Evolutionary conservation across 2,888 invertebrate species (phyloP).

Genomic region (Xestoiulus laeticollis): DNA sequence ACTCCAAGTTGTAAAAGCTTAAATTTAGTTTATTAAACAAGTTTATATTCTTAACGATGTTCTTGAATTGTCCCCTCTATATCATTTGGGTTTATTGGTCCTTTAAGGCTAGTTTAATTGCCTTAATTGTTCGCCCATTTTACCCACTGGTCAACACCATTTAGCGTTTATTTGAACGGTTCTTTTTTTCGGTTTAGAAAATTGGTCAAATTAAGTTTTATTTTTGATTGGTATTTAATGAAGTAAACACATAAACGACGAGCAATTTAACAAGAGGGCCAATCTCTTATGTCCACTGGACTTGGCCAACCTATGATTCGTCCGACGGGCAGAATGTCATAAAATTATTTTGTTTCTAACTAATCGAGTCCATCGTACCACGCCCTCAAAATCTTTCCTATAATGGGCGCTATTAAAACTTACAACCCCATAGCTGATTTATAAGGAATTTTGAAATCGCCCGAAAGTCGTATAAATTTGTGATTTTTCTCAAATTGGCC

Average conservation of each 20-base stretch:
- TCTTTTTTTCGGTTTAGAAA: neutral
- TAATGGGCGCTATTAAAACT: constrained; percentile 36
- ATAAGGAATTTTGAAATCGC: constrained; percentile 36
- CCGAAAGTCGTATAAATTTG: constrained; percentile 30
- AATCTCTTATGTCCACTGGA: neutral
- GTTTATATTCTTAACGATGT: neutral
- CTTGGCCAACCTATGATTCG: neutral
- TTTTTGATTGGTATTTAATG: constrained; percentile 35
- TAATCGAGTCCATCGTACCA: constrained; percentile 29
- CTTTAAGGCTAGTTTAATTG: constrained; percentile 8
- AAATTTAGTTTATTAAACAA: neutral
- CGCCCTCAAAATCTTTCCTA: constrained; percentile 23
- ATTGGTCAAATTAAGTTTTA: constrained; percentile 38
- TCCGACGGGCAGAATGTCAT: neutral
- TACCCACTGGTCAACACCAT: neutral
- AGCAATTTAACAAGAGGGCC: neutral
- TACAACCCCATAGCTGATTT: constrained; percentile 38
- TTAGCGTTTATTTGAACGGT: constrained; percentile 9
- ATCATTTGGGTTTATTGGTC: constrained; percentile 3
- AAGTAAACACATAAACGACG: constrained; percentile 8
- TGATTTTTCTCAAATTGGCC: neutral
- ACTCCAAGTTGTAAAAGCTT: neutral
- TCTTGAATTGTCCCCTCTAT: neutral
- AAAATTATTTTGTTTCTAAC: neutral
- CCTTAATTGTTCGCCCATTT: neutral